Percentiles rank a stretch among this genome's conserved stretches.
phyloP scores from a whole-genome alignment of 2,113 vertebrate species.

The Sylvietta virens region DNA sequence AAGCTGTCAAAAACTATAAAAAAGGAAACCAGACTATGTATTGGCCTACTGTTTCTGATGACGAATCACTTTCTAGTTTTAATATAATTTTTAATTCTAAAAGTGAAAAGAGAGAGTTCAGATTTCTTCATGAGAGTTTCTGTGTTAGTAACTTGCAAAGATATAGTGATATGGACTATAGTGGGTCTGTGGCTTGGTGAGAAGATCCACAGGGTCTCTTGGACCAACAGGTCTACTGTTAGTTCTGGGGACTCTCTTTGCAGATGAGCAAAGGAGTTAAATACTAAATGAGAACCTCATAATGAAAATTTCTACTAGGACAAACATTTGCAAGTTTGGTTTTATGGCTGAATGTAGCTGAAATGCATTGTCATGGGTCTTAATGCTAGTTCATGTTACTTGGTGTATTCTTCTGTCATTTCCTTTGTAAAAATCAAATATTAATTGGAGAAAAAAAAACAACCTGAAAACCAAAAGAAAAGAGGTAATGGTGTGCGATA shows the following conservation, averaged over 20 bases:
- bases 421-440: background rate
- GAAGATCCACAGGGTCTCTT: background rate
- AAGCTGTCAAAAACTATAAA: background rate
- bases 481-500: background rate
- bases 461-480: background rate
- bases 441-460: accelerated
- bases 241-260: background rate
- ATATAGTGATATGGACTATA: background rate
- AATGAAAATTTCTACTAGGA: background rate
- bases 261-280: background rate
- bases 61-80: background rate
- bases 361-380: background rate
- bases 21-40: background rate
- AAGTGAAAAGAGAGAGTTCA: background rate
- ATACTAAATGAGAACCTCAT: background rate
- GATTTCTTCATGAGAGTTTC: background rate
- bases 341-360: background rate
- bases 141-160: background rate
- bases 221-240: background rate
- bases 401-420: background rate
- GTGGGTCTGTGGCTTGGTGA: background rate
- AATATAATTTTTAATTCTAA: background rate
- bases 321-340: background rate
- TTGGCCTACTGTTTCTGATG: background rate
- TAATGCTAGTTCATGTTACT: background rate